A percentile compares a stretch with the other conserved stretches of the same genome.
These are phyloP conservation scores for Oxystoma pomonae DNA, from an alignment of 2,888 invertebrate species.

Conservation along the genomic window DNA sequence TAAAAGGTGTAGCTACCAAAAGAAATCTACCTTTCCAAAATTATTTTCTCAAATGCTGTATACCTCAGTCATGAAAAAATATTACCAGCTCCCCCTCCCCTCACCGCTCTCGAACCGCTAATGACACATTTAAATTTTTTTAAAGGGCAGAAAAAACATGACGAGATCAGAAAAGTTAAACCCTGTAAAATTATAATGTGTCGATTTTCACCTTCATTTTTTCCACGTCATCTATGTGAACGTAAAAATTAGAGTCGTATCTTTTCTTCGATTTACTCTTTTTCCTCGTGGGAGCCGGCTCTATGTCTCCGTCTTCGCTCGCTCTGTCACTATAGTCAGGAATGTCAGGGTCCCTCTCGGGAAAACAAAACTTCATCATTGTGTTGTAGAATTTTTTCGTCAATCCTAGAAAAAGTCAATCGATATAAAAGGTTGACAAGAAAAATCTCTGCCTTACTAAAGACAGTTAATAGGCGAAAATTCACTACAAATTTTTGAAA, in stretches of 20 bases:
- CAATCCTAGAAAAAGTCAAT: constrained; percentile 53
- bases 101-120: too few relatives aligned
- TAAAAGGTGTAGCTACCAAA: too few relatives aligned
- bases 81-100: too few relatives aligned
- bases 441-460: too few relatives aligned
- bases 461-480: background rate
- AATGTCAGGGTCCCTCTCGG: constrained; percentile 84
- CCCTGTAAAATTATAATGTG: too few relatives aligned
- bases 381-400: constrained; percentile 97
- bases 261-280: constrained; percentile 50
- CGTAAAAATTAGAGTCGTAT: constrained; percentile 86
- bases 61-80: too few relatives aligned
- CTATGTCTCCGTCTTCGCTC: constrained; percentile 55
- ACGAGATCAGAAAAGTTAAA: too few relatives aligned
- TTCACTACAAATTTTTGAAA: background rate
- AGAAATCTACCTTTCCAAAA: too few relatives aligned
- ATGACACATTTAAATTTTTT: too few relatives aligned
- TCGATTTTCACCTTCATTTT: constrained; percentile 93
- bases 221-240: constrained; percentile 92
- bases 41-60: too few relatives aligned
- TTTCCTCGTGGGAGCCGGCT: constrained; percentile 42
- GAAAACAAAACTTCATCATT: constrained; percentile 97
- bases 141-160: too few relatives aligned
- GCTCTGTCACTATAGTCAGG: constrained; percentile 60
- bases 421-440: too few relatives aligned